phyloP scores from a whole-genome alignment of 1,140 invertebrate species.

The Tyrophagus putrescentiae region DNA sequence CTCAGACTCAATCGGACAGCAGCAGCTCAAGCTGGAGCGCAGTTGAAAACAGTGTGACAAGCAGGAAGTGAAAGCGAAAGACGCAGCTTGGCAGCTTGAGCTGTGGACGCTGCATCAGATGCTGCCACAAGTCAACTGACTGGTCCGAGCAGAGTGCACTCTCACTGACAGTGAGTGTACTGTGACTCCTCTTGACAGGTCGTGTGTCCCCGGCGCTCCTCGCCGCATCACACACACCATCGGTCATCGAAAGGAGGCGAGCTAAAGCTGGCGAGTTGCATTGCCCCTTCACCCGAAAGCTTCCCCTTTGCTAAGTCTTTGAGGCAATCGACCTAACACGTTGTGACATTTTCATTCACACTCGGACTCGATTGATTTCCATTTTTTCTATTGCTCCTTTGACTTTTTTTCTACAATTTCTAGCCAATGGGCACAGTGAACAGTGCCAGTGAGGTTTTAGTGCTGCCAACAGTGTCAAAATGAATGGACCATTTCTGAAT shows the following conservation, averaged over 20 bases:
- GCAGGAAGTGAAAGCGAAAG: conserved; percentile 1
- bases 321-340: background rate
- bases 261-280: background rate
- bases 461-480: background rate
- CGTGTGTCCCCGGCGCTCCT: background rate
- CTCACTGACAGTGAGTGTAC: too few species aligned
- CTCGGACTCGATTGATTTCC: too few species aligned
- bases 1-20: too few species aligned
- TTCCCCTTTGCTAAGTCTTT: background rate
- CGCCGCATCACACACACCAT: background rate
- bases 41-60: too few species aligned
- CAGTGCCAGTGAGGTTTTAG: background rate
- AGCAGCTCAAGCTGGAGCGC: too few species aligned
- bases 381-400: too few species aligned
- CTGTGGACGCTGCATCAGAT: background rate
- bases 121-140: background rate
- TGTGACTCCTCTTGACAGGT: background rate
- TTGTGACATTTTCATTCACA: too few species aligned
- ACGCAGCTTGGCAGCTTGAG: background rate
- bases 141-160: background rate
- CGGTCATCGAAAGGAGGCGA: conserved; percentile 1
- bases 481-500: background rate
- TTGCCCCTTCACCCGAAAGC: background rate
- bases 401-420: too few species aligned
- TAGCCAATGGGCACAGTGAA: too few species aligned